These are phyloP conservation scores for Cyphomyrus plagiostoma DNA, from an alignment of 2,113 vertebrate genomes.

Conservation along the genomic window DNA sequence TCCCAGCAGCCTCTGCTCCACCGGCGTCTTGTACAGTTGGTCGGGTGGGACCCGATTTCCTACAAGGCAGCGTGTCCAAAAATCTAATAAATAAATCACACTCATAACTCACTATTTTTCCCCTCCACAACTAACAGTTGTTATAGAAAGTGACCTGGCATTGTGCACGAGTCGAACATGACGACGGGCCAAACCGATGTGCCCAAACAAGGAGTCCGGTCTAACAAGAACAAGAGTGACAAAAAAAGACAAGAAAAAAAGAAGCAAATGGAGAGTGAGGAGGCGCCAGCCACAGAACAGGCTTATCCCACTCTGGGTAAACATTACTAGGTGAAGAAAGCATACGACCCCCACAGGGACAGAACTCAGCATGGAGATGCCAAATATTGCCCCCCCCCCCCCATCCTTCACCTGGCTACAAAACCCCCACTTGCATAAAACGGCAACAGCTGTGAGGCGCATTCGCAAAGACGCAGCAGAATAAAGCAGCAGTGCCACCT, in stretches of 20 bases:
- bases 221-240: background rate
- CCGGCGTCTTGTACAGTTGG: background rate
- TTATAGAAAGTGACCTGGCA: background rate
- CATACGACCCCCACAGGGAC: background rate
- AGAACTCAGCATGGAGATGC: background rate
- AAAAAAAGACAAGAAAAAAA: background rate
- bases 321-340: background rate
- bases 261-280: background rate
- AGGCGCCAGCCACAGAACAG: background rate
- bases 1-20: background rate
- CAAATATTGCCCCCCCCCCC: background rate
- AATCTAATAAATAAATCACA: background rate
- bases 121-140: background rate
- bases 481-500: too few relatives aligned
- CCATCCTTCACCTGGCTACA: background rate
- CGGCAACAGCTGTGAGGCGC: background rate
- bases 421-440: background rate
- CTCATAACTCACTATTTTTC: background rate
- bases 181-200: background rate
- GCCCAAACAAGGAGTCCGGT: background rate
- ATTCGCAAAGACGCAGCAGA: background rate
- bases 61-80: background rate
- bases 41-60: background rate
- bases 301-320: background rate
- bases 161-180: background rate